Evolutionary conservation across 92 coral and sea anemone genomes (phyloP).

Genomic region (Meandrina meandrites): DNA sequence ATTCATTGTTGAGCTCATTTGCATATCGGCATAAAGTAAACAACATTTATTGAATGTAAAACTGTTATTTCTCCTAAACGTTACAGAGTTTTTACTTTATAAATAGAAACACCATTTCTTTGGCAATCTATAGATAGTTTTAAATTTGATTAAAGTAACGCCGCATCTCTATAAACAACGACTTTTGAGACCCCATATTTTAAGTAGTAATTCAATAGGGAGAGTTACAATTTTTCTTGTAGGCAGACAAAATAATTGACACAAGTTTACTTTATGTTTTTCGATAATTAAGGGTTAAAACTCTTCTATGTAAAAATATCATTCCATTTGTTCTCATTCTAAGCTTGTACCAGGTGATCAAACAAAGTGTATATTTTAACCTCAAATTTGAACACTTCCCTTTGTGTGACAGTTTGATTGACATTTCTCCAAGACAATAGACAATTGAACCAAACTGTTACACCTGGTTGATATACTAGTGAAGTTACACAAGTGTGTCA

Average conservation of each 20-base stretch:
- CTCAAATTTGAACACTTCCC: not conserved
- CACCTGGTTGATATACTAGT: not conserved
- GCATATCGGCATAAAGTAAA: no score
- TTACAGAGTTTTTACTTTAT: no score
- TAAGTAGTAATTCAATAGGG: not conserved
- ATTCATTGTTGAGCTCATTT: no score
- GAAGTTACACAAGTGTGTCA: not conserved
- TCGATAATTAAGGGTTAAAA: not conserved
- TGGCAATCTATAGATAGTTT: no score
- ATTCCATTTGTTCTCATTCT: not conserved
- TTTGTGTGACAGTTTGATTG: conserved; percentile 17
- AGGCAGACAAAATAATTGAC: not conserved
- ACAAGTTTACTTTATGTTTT: conserved; percentile 2
- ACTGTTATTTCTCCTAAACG: no score
- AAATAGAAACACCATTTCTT: no score
- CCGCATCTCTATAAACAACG: not conserved
- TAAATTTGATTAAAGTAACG: no score
- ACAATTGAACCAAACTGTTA: conserved; percentile 1
- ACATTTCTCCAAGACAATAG: conserved; percentile 12
- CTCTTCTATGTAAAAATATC: not conserved
- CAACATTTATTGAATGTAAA: no score
- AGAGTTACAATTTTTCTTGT: not conserved
- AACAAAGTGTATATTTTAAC: conserved; percentile 1
- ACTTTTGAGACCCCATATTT: conserved; percentile 6
- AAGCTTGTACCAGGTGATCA: conserved; percentile 1